Evolutionary conservation across 2,888 invertebrate species (phyloP).

Genomic region (Norana najaformis): DNA sequence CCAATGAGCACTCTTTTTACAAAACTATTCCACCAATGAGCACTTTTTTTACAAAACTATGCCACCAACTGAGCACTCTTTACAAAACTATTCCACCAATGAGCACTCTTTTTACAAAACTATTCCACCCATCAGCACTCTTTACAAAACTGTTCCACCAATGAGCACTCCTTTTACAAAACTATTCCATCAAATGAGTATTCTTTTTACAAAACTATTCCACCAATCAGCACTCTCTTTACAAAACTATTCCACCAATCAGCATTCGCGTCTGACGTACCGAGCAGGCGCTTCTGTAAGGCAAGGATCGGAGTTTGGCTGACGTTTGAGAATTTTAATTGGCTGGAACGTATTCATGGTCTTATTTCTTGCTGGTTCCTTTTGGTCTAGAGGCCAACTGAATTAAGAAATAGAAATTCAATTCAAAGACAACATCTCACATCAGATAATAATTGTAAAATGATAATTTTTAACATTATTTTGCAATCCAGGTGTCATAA

Average conservation of each 20-base stretch:
- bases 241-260: neutral
- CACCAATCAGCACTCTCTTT: no score
- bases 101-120: neutral
- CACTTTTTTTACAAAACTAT: neutral
- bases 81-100: neutral
- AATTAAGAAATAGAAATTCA: neutral
- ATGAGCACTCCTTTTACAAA: neutral
- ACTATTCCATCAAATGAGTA: neutral
- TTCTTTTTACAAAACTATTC: no score
- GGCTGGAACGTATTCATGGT: slow-evolving; percentile 28
- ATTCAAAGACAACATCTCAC: neutral
- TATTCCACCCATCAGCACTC: neutral
- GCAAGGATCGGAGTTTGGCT: slow-evolving; percentile 31
- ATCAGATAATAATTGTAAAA: neutral
- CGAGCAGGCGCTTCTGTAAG: neutral
- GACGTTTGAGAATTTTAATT: slow-evolving; percentile 35
- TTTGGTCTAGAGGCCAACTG: neutral
- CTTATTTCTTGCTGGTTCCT: neutral
- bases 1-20: neutral
- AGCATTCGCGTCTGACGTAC: neutral
- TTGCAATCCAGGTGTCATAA: neutral
- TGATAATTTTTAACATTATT: neutral
- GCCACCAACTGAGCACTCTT: neutral
- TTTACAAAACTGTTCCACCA: neutral
- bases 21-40: neutral